Evolutionary conservation across 2,113 vertebrate genomes (phyloP), one percentile per base, ranked within the genome.

Genomic region (Phainopepla nitens): DNA sequence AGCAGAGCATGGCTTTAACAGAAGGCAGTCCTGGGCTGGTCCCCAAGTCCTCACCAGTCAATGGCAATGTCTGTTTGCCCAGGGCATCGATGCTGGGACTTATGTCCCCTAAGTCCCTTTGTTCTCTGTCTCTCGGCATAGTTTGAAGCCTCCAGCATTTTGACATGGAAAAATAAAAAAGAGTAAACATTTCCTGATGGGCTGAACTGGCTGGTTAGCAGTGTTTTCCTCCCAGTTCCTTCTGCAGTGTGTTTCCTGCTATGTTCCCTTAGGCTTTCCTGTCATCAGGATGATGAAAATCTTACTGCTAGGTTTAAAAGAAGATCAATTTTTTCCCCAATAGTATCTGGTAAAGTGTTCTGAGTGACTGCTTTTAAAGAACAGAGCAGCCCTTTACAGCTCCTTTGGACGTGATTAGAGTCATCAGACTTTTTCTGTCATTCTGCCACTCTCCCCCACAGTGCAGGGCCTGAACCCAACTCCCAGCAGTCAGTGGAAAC

Each of bases 221-320:
- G 56, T 23, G 35, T 86, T 90, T 80, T 73, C 75, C 66, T 85
- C 41, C 35, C 50, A 22, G 45, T 87, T 92, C 75, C 70, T 96
- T 79, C 47, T 81, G 64, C 58, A 71, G 42, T n/a, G 22, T 79
- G 25, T 88, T 95, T 71, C 75, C 54, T 20, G 3, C 47, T 44
- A 1, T 70, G 71, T 77, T 96, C 64, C 79, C 29, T 45, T 31
- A 83, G 58, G 56, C 64, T 88, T 92, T 90, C 56, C 50, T 92
- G 79, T 90, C 87, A 71, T 77, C 66, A 51, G 36, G 47, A 70
- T 1, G 1, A 51, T 60, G 41, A 49, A 96, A 71, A 71, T 82
- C 56, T 86, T 78, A 60, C 81, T 87, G 49, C 60, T 83, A 23
- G 14, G 31, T 90, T 95, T 95, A 81, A 82, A 80, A 61, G 80